These are phyloP conservation scores for Formicarius rufipectus DNA, from an alignment of 2,113 vertebrate genomes.

Conservation along the genomic window DNA sequence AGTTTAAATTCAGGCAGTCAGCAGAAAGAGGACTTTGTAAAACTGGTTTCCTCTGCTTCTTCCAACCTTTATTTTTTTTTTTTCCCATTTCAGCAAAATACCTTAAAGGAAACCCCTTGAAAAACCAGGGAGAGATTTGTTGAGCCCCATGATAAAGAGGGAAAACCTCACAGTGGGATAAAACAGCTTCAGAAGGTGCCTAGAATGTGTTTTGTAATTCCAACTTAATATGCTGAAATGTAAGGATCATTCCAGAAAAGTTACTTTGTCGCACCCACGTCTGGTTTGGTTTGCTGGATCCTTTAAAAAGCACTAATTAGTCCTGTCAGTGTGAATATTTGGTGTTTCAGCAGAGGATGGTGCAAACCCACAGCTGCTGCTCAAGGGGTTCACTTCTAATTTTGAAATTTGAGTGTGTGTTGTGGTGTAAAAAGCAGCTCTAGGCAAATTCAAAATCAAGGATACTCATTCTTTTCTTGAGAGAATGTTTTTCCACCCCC, in stretches of 20 bases:
- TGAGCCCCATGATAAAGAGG: not conserved
- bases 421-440: not conserved
- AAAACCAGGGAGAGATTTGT: not conserved
- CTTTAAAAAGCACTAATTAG: constrained; percentile 1
- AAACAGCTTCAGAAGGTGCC: not conserved
- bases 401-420: not conserved
- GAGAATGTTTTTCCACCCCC: not conserved
- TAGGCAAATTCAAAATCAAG: not conserved
- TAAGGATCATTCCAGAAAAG: not conserved
- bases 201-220: not conserved
- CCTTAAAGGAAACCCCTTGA: not conserved
- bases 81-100: not conserved
- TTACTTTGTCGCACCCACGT: not conserved
- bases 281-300: not conserved
- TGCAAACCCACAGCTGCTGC: constrained; percentile 26
- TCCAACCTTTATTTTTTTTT: not conserved
- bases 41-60: not conserved
- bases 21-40: not conserved
- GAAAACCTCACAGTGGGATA: not conserved
- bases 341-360: not conserved
- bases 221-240: not conserved
- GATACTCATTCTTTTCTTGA: not conserved
- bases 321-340: constrained; percentile 6
- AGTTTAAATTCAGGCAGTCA: not conserved
- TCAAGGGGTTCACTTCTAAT: not conserved